Evolutionary conservation across 2,888 invertebrate species (phyloP).

Genomic region (Meteorus cinctellus): DNA sequence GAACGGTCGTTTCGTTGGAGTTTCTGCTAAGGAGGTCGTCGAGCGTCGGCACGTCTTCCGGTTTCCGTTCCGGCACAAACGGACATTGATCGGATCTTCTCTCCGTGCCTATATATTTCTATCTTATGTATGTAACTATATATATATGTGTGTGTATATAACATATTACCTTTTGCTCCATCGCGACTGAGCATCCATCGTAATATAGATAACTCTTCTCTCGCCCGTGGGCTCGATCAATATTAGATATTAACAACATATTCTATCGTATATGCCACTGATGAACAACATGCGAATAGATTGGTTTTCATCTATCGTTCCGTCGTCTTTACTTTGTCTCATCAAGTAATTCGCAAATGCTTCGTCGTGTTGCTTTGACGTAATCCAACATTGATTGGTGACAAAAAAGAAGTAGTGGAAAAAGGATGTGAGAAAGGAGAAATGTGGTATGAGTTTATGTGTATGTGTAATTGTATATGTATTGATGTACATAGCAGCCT

Average conservation of each 20-base stretch:
- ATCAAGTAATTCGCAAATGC: conserved; percentile 22
- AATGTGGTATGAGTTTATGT: neutral
- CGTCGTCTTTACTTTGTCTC: neutral
- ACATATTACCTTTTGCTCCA: neutral
- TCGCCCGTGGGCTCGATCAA: conserved; percentile 27
- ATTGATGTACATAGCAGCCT: neutral
- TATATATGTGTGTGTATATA: neutral
- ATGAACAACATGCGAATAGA: conserved; percentile 22
- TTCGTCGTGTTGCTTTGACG: neutral
- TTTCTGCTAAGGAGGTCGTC: conserved; percentile 61
- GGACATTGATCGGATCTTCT: conserved; percentile 63
- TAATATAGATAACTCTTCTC: conserved; percentile 10
- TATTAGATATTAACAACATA: conserved; percentile 35
- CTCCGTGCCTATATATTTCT: neutral
- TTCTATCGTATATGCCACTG: neutral
- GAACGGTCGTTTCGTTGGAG: conserved; percentile 48
- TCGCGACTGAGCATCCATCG: neutral
- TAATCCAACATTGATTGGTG: conserved; percentile 19
- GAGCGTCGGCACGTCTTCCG: conserved; percentile 60
- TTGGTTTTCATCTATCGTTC: conserved; percentile 29
- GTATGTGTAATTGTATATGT: neutral
- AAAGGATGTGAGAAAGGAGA: neutral
- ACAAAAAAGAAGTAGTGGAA: neutral
- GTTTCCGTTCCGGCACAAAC: conserved; percentile 50
- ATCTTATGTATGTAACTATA: neutral